Conservation (phyloP, 2,888 invertebrate genomes). For the Catocala nupta region DNA sequence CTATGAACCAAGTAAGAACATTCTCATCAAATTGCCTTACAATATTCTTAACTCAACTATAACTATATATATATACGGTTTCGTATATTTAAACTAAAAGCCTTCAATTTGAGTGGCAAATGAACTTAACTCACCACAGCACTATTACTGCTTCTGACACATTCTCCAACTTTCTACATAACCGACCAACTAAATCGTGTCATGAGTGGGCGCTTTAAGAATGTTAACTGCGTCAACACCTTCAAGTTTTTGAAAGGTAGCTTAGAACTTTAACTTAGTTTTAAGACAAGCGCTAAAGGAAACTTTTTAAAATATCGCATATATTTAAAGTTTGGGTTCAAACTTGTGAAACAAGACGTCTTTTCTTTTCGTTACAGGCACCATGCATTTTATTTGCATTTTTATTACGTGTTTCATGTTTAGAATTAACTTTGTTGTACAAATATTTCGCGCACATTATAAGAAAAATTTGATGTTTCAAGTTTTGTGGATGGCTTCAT, state of each 20-base stretch:
- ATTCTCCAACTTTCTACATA: too few relatives aligned
- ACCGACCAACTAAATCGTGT: background rate
- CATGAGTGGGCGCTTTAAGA: background rate
- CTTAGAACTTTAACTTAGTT: constrained; percentile 2
- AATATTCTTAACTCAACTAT: too few relatives aligned
- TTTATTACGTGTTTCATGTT: background rate
- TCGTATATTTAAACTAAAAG: too few relatives aligned
- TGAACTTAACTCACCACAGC: too few relatives aligned
- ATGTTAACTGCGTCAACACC: constrained; percentile 1
- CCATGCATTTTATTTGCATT: constrained; percentile 10
- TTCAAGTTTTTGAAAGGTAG: constrained; percentile 1
- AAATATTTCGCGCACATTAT: background rate
- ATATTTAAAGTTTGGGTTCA: constrained; percentile 2
- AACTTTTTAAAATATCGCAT: constrained; percentile 9
- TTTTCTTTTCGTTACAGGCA: background rate
- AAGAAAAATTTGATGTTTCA: background rate
- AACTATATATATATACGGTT: too few relatives aligned
- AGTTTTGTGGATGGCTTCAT: background rate
- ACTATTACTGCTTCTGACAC: too few relatives aligned
- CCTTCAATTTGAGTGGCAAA: too few relatives aligned
- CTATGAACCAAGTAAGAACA: too few relatives aligned
- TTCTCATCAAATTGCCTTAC: too few relatives aligned
- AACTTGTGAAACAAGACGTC: background rate
- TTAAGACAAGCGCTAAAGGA: background rate
- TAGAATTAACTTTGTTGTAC: background rate